Base-by-base conservation (phyloP, 1,140 invertebrate species). In the Nasonia longicornis region DNA sequence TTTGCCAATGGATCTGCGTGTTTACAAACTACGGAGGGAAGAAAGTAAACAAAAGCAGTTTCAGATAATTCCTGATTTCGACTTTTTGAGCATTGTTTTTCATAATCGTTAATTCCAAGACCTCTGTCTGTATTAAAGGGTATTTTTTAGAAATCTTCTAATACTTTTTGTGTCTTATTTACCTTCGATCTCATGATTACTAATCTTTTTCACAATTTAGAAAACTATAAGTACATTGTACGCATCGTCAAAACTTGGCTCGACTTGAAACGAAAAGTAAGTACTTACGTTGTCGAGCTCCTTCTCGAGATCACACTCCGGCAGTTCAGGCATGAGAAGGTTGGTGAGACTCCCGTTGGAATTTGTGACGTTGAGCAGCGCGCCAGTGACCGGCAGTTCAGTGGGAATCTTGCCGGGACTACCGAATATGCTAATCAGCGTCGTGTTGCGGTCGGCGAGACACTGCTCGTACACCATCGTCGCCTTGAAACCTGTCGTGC, bases 241-340 rank as follows among this genome's bases (percentile, higher is more conserved):
- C 26, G 26, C 26, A 26, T 26, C 26, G 26, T 1, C 26, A 1
- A 26, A 26, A 26, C 26, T 26, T 26, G 26, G 26, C 26, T 26
- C 26, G 26, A 26, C 26, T 26, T 26, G 26, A 42, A 42, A 42
- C 8, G 8, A 42, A 67, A 29, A 67, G 4, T 3, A 35, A 12
- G 6, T 11, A 93, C 94, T 94, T 89, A 97, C 96, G 90, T 97
- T 97, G 87, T 96, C 96, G 35, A 98, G 89, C 88, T 97, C 96
- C 86, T 96, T 95, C 85, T 97, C 92, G 22, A 98, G 90, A 91
- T 97, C 95, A 86, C 96, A 97, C 58, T 93, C 93, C 0, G 95
- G 94, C 72, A 96, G 86, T 77, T 90, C 88, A 2, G 92, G 95
- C 93, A 93, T 93, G 29, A 93, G 91, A 84, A 93, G 82, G 72